Conservation (phyloP, 2,797 vertebrate species). For the Hippocampus kuda region DNA sequence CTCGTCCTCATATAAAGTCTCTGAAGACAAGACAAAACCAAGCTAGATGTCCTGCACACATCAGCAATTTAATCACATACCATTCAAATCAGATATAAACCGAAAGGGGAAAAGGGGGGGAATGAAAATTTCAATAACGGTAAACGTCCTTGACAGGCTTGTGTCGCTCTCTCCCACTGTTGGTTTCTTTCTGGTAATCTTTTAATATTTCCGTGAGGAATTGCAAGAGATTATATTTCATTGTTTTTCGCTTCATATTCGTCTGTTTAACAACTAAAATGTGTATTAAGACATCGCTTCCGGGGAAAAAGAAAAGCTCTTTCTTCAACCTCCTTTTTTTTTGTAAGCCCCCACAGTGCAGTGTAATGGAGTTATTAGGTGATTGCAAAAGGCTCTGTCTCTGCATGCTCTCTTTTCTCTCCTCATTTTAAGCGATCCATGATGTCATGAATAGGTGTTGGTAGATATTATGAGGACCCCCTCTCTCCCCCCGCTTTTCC, state of each 20-base stretch:
- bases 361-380: conserved; percentile 78
- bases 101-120: conserved; percentile 20
- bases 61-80: conserved; percentile 67
- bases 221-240: conserved; percentile 67
- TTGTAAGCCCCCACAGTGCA: conserved; percentile 65
- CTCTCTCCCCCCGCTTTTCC: conserved; percentile 33
- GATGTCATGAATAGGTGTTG: conserved; percentile 75
- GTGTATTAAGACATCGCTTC: conserved; percentile 72
- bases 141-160: conserved; percentile 62
- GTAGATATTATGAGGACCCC: conserved; percentile 54
- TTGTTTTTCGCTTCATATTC: conserved; percentile 70
- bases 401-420: conserved; percentile 59
- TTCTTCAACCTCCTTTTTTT: conserved; percentile 44
- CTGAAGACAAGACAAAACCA: conserved; percentile 25
- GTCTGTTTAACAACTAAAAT: conserved; percentile 73
- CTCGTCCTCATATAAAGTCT: conserved; percentile 2
- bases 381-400: conserved; percentile 71
- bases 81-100: conserved; percentile 65
- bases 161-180: conserved; percentile 66
- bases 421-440: conserved; percentile 66
- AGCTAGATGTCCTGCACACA: conserved; percentile 43
- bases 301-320: conserved; percentile 63
- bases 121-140: conserved; percentile 55
- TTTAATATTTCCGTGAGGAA: conserved; percentile 65
- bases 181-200: conserved; percentile 72